Conservation (phyloP, 2,888 invertebrate genomes). For the Andrena fulva region DNA sequence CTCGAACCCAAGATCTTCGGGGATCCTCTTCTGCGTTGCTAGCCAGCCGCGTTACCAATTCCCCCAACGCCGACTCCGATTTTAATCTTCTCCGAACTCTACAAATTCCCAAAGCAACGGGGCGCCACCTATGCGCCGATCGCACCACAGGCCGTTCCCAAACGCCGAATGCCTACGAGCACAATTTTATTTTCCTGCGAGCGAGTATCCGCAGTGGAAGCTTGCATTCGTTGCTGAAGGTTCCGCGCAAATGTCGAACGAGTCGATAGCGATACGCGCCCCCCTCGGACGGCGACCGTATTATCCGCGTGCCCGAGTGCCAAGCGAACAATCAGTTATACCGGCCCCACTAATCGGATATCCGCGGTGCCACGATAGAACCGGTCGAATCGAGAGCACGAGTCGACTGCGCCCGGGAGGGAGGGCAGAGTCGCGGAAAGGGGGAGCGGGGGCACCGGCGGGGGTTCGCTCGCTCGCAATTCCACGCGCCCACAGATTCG, state of each 20-base stretch:
- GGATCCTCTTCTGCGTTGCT: too few relatives aligned
- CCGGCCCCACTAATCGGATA: slow-evolving; percentile 8
- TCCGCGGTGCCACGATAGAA: slow-evolving; percentile 4
- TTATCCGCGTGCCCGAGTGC: not conserved
- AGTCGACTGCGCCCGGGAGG: not conserved
- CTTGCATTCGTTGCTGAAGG: not conserved
- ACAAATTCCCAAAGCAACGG: too few relatives aligned
- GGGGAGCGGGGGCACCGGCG: slow-evolving; percentile 3
- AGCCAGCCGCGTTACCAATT: too few relatives aligned
- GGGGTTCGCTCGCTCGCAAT: slow-evolving; percentile 33
- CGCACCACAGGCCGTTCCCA: too few relatives aligned
- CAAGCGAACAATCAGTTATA: slow-evolving; percentile 10
- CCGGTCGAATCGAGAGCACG: slow-evolving; percentile 17
- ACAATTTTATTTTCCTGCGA: too few relatives aligned
- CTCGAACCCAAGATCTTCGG: too few relatives aligned
- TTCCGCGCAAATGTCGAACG: not conserved
- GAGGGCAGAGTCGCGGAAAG: not conserved
- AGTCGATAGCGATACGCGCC: not conserved
- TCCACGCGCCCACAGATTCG: slow-evolving; percentile 66
- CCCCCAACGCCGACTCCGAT: too few relatives aligned
- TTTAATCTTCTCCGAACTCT: too few relatives aligned
- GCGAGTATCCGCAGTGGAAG: too few relatives aligned
- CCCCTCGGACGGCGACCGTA: not conserved
- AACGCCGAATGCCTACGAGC: too few relatives aligned
- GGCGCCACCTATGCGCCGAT: too few relatives aligned